phyloP scores from a whole-genome alignment of 2,888 invertebrate genomes.

The Dryadula phaetusa region DNA sequence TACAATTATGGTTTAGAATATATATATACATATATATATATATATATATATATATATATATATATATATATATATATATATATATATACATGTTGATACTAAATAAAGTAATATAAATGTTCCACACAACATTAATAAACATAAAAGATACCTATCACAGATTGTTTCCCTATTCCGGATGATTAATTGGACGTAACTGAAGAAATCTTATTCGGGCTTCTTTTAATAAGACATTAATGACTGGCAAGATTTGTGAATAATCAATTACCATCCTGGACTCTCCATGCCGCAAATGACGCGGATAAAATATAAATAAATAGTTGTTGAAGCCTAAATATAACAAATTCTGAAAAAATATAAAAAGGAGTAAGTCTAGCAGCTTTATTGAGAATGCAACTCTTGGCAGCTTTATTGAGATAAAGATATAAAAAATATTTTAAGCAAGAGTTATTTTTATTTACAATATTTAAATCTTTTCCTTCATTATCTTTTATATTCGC shows the following conservation, averaged over 20 bases:
- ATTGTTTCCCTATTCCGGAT: constrained; percentile 20
- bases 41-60: too few species aligned
- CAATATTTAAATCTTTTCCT: too few species aligned
- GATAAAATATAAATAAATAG: constrained; percentile 42
- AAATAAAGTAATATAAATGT: neutral
- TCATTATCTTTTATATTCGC: neutral
- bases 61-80: too few species aligned
- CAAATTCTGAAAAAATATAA: neutral
- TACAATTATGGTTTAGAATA: too few species aligned
- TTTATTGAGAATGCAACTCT: neutral
- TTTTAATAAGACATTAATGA: constrained; percentile 49
- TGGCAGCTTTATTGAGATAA: too few species aligned
- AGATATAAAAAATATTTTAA: neutral
- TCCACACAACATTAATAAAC: neutral
- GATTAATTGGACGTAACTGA: constrained; percentile 40
- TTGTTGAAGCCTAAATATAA: constrained; percentile 7
- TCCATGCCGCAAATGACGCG: constrained; percentile 40
- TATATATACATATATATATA: too few species aligned
- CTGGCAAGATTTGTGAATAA: constrained; percentile 46
- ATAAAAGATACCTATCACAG: constrained; percentile 1
- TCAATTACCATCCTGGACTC: constrained; percentile 43
- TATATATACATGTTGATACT: neutral
- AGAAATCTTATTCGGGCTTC: constrained; percentile 40
- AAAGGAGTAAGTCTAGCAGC: neutral
- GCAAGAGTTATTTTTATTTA: neutral